Evolutionary conservation across 2,113 vertebrate species (phyloP), one percentile per base, ranked within the genome.

Genomic region (Dolichotis patagonum): DNA sequence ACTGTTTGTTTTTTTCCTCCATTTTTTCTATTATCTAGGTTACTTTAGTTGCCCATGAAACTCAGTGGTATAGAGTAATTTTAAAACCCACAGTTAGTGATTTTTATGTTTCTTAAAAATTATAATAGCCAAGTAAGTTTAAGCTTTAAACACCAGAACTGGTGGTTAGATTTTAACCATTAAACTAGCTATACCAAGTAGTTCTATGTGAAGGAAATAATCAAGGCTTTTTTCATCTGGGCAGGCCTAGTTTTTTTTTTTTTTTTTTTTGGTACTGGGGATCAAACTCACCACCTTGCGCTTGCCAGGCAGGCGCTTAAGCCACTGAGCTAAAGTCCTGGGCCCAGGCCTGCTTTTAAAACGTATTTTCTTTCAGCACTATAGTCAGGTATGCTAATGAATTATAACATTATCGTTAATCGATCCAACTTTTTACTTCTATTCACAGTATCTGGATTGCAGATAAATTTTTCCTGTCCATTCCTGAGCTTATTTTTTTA

Each of bases 1-100:
- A n/a, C 4, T 22, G 65, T 91, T 58, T 19, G 12, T 46, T 49
- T 49, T 28, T 28, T 32, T 38, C 10, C 32, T 12, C 17, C 13
- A 26, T 30, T 65, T 30, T 30, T 5, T 46, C 14, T n/a, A 11
- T 92, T 62, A 75, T 69, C 14, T 85, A 56, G n/a, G 20, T 90
- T 84, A 75, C 85, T 95, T 85, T 92, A 32, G 19, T 82, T 91
- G 84, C 46, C 32, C 77, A 7, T 85, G 56, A 85, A 67, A 71
- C 62, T 41, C 12, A 41, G 0, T 92, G 32, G 32, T 58, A 5
- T 5, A 85, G 54, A 38, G 24, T 81, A 67, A 52, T 69, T 22
- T 67, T 52, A 91, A 73, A n/a, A 83, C 10, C 46, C 26, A 65
- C 17, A 91, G 54, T 43, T 56, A 71, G 13, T 41, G 4, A 38